phyloP scores from a whole-genome alignment of 2,888 invertebrate species.

The Atethmia centrago region DNA sequence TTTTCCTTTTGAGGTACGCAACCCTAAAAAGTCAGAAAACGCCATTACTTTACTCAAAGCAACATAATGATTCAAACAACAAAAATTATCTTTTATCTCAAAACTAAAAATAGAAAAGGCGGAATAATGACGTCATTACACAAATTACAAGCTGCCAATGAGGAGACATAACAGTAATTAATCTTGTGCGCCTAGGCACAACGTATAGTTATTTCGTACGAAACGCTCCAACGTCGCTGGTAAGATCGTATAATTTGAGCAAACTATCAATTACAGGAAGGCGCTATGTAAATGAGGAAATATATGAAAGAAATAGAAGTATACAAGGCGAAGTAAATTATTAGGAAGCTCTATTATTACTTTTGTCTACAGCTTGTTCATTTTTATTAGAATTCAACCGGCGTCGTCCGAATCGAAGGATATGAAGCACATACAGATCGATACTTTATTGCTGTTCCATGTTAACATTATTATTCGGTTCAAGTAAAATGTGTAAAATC shows the following conservation, averaged over 20 bases:
- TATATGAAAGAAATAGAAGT: slow-evolving; percentile 29
- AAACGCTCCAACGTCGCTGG: slow-evolving; percentile 39
- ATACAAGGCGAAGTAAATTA: slow-evolving; percentile 32
- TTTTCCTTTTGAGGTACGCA: no score
- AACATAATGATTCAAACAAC: slow-evolving; percentile 5
- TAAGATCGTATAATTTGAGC: slow-evolving; percentile 53
- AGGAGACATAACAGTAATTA: slow-evolving; percentile 54
- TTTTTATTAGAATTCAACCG: slow-evolving; percentile 28
- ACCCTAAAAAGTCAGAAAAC: background rate
- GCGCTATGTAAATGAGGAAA: slow-evolving; percentile 53
- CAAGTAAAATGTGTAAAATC: background rate
- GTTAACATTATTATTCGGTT: background rate
- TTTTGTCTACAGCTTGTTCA: slow-evolving; percentile 13
- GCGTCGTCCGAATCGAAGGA: slow-evolving; percentile 15
- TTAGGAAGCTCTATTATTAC: slow-evolving; percentile 18
- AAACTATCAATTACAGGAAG: slow-evolving; percentile 54
- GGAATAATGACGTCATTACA: slow-evolving; percentile 49
- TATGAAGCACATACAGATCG: slow-evolving; percentile 17
- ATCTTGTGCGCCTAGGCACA: slow-evolving; percentile 43
- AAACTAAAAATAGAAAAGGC: slow-evolving; percentile 47
- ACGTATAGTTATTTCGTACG: slow-evolving; percentile 50
- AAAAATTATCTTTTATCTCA: slow-evolving; percentile 33
- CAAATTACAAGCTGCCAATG: slow-evolving; percentile 55
- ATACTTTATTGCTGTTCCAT: slow-evolving; percentile 7
- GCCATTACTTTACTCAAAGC: background rate